Evolutionary conservation across 2,888 invertebrate species (phyloP).

Genomic region (Fabriciana adippe): DNA sequence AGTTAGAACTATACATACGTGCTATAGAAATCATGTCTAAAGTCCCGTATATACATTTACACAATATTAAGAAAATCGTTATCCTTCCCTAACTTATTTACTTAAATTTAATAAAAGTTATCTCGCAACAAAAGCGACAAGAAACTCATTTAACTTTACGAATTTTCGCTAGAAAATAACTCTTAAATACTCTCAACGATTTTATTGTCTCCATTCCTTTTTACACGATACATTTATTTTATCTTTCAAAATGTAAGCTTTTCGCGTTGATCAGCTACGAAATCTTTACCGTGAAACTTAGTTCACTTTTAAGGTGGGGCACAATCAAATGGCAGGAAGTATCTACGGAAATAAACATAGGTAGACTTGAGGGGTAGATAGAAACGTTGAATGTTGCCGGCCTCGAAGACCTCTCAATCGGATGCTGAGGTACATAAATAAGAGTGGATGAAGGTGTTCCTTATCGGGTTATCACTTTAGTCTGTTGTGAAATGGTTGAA

Average conservation of each 20-base stretch:
- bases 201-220: constrained; percentile 71
- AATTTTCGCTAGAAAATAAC: constrained; percentile 68
- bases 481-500: constrained; percentile 14
- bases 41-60: no score
- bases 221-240: constrained; percentile 73
- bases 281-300: constrained; percentile 39
- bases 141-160: constrained; percentile 81
- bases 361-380: constrained; percentile 76
- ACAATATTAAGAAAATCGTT: background rate
- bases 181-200: constrained; percentile 59
- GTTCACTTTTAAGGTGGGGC: constrained; percentile 43
- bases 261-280: constrained; percentile 47
- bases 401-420: constrained; percentile 73
- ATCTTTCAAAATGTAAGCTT: constrained; percentile 67
- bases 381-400: constrained; percentile 66
- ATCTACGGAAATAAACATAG: constrained; percentile 76
- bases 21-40: no score
- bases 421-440: constrained; percentile 78
- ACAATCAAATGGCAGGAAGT: constrained; percentile 64
- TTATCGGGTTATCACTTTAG: constrained; percentile 53
- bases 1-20: no score
- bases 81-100: constrained; percentile 28
- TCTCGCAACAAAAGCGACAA: constrained; percentile 69
- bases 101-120: constrained; percentile 69
- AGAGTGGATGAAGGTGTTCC: constrained; percentile 69